Percentiles rank a stretch among this genome's conserved stretches.
Evolutionary conservation across 2,113 vertebrate species (phyloP).

Genomic region (Sterrhoptilus dennistouni): DNA sequence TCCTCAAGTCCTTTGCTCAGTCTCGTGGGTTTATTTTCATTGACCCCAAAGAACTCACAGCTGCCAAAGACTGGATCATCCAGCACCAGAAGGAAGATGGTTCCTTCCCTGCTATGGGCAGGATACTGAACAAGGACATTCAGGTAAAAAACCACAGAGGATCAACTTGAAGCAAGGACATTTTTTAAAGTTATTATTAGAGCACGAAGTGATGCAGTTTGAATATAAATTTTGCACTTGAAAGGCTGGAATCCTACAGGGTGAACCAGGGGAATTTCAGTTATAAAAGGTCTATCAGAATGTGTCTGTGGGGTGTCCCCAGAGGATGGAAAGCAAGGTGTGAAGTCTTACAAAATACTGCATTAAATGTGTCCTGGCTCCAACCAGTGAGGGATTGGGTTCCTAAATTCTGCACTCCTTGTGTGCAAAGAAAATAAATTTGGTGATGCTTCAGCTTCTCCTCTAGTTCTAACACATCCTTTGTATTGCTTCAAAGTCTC

Average conservation of each 20-base stretch:
- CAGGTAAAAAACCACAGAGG: slow-evolving; percentile 75
- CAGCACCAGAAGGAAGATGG: slow-evolving; percentile 87
- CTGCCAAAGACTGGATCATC: slow-evolving; percentile 90
- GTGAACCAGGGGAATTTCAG: not conserved
- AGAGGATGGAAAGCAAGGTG: not conserved
- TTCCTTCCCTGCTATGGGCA: slow-evolving; percentile 89
- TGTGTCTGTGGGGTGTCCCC: not conserved
- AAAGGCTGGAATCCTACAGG: not conserved
- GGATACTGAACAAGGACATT: slow-evolving; percentile 92
- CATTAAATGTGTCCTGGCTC: not conserved
- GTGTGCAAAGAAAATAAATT: not conserved
- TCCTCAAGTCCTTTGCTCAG: slow-evolving; percentile 93
- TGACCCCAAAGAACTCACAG: slow-evolving; percentile 84
- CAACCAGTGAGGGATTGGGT: not conserved
- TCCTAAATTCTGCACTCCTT: not conserved
- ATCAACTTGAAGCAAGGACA: not conserved
- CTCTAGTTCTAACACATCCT: not conserved
- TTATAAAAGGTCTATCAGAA: rapidly evolving
- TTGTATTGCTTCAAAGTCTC: not conserved
- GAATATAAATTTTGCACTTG: not conserved
- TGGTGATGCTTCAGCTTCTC: not conserved
- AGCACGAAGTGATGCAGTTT: not conserved
- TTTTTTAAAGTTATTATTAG: not conserved
- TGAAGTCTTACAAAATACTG: not conserved
- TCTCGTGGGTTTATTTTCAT: slow-evolving; percentile 93